These are phyloP conservation scores for Lottia scabra DNA, from an alignment of 2,888 invertebrate species.

Conservation along the genomic window DNA sequence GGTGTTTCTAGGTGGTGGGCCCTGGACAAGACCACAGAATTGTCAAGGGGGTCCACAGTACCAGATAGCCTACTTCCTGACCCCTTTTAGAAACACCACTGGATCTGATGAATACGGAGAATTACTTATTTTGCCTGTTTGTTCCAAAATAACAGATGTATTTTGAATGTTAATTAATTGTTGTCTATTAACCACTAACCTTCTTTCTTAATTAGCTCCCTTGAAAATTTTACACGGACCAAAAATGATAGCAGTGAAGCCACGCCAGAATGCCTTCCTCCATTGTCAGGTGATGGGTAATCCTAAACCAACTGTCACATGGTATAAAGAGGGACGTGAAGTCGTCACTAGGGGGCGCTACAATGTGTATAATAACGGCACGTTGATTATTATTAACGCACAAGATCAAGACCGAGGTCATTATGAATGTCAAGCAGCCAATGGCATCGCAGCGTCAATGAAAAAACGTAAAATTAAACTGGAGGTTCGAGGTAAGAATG, in stretches of 20 bases:
- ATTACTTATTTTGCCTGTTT: no score
- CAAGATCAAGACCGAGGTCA: slow-evolving; percentile 80
- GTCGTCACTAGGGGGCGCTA: slow-evolving; percentile 33
- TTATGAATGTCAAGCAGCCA: slow-evolving; percentile 87
- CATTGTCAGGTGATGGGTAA: slow-evolving; percentile 61
- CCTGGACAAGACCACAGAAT: no score
- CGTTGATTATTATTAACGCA: slow-evolving; percentile 78
- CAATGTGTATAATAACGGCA: slow-evolving; percentile 72
- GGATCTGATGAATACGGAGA: no score
- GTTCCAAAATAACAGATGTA: background rate
- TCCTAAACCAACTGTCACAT: slow-evolving; percentile 53
- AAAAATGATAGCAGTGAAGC: slow-evolving; percentile 48
- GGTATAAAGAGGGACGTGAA: slow-evolving; percentile 46
- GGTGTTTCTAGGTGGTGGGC: no score
- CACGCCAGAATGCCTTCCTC: slow-evolving; percentile 55
- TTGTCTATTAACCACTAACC: background rate
- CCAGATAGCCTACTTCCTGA: no score
- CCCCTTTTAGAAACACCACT: no score
- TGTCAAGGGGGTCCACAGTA: no score
- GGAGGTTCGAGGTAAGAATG: slow-evolving; percentile 79
- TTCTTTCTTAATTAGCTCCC: slow-evolving; percentile 42
- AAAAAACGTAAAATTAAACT: slow-evolving; percentile 75
- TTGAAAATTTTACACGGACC: slow-evolving; percentile 56
- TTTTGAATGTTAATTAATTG: background rate
- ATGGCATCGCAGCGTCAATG: slow-evolving; percentile 80